Evolutionary conservation across 2,113 vertebrate species (phyloP), one percentile per base, ranked within the genome.

Genomic region (Brachionichthys hirsutus): DNA sequence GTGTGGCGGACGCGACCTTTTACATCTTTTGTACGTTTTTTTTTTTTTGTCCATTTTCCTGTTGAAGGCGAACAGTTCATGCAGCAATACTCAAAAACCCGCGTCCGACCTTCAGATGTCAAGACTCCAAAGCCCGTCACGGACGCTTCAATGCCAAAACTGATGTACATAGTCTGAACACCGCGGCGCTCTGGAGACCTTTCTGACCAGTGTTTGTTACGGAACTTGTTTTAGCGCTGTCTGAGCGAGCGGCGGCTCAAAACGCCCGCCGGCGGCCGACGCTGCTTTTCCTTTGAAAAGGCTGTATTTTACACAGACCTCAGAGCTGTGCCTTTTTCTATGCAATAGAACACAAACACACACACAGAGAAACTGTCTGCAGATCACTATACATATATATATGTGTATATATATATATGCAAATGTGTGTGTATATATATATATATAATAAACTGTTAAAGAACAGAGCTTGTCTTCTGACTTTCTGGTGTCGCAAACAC

Each of bases 271-370:
- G 13, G 68, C 67, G 52, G 60, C 51, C 35, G 22, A 69, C 70
- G 63, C 73, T 47, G 63, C 15, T 19, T 20, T 64, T 45, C 78
- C 67, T 81, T 66, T 75, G 80, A 51, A 48, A 88, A 92, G 88
- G 92, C 89, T 92, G 90, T 93, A 91, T 94, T 92, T 86, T 92
- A 84, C 92, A 92, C 94, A 95, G 93, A 95, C 93, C 93, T 94
- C 91, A 92, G 94, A 94, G 94, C 95, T 96, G 96, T 98, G 96
- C 97, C 97, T 99, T 98, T 89, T 96, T 95, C 96, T 98, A 98
- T 98, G 96, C 96, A 99, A 98, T 94, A 93, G 91, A 94, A 94
- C 92, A 93, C 75, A 75, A 92, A 94, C 87, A 83, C 90, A 88
- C 85, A 66, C 41, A 30, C 61, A 71, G 70, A 85, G 72, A 82